These are phyloP conservation scores for Panzeria rudis DNA, from an alignment of 2,888 invertebrate genomes.

Conservation along the genomic window DNA sequence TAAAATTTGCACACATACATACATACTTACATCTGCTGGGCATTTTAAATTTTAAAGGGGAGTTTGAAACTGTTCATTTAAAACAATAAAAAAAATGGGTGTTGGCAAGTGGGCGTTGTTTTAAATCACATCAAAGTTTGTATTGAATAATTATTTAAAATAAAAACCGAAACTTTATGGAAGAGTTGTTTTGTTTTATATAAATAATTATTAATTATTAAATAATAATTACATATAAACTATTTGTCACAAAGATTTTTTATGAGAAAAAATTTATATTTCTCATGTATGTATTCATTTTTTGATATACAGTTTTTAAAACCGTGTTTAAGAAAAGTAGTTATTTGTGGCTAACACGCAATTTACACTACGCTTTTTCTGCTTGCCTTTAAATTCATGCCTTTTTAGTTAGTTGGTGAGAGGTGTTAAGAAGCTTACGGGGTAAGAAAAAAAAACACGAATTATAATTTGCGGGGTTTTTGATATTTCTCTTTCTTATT, in stretches of 20 bases:
- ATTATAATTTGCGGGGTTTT: too few species aligned
- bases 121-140: slow-evolving; percentile 46
- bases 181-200: slow-evolving; percentile 22
- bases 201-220: not conserved
- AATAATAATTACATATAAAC: slow-evolving; percentile 2
- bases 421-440: too few species aligned
- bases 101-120: slow-evolving; percentile 48
- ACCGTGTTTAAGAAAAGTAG: not conserved
- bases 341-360: too few species aligned
- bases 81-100: slow-evolving; percentile 64
- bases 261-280: slow-evolving; percentile 1
- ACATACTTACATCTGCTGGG: not conserved
- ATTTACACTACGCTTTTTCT: too few species aligned
- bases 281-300: not conserved
- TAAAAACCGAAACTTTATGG: slow-evolving; percentile 3
- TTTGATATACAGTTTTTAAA: not conserved
- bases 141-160: slow-evolving; percentile 32
- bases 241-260: slow-evolving; percentile 1
- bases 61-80: not conserved
- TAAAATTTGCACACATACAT: slow-evolving; percentile 51
- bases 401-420: too few species aligned
- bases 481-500: too few species aligned
- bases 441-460: too few species aligned
- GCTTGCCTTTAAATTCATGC: too few species aligned
- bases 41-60: not conserved